Conservation (phyloP, 2,113 vertebrate genomes). For the Machaerirhynchus nigripectus region DNA sequence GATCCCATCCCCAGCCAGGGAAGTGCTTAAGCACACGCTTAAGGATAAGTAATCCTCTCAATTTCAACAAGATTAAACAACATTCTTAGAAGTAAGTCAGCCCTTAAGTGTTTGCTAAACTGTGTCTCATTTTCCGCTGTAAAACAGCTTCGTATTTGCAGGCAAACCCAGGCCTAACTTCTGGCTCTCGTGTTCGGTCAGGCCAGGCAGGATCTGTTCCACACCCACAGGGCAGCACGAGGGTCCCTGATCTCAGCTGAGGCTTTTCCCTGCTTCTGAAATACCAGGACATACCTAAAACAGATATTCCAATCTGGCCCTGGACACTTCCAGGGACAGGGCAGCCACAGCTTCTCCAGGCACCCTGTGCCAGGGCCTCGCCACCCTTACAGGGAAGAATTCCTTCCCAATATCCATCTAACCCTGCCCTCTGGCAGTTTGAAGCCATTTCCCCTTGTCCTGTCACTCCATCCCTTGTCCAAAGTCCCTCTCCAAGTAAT, state of each 20-base stretch:
- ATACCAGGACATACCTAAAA: background rate
- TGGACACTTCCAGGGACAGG: background rate
- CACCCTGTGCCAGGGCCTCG: background rate
- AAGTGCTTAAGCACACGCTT: background rate
- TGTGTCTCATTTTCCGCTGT: background rate
- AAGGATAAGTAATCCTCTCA: background rate
- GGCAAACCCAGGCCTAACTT: background rate
- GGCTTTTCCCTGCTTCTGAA: background rate
- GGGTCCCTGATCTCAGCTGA: background rate
- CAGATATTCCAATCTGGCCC: background rate
- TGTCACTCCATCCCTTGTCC: background rate
- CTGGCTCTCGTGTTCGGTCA: accelerated
- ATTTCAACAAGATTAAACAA: conserved; percentile 38
- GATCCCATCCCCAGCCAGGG: background rate
- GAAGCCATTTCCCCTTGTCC: background rate
- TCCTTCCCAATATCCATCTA: background rate
- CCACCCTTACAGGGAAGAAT: background rate
- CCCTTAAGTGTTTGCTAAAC: background rate
- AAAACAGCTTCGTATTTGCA: background rate
- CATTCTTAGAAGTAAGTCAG: conserved; percentile 2
- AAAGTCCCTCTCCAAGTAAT: background rate
- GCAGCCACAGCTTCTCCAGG: background rate
- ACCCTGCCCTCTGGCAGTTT: background rate
- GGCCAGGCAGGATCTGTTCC: background rate
- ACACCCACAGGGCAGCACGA: background rate